These are phyloP conservation scores for Poeciliopsis paucimaculata DNA, from an alignment of 2,797 vertebrate species.

Conservation along the genomic window DNA sequence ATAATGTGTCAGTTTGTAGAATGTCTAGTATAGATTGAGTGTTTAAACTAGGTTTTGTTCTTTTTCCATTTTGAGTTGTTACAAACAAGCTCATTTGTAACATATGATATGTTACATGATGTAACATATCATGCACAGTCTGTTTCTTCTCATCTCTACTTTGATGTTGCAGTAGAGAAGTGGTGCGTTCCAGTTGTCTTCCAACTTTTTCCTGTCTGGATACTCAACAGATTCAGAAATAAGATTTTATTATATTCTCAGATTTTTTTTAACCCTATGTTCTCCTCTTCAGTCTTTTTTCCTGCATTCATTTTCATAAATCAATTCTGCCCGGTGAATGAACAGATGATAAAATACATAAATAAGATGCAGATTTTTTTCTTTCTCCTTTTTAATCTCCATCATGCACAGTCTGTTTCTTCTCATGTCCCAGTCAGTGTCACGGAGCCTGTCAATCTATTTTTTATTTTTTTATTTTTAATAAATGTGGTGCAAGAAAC, in stretches of 20 bases:
- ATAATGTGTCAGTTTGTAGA: not conserved
- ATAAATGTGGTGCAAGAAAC: not conserved
- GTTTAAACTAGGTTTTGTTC: not conserved
- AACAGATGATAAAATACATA: not conserved
- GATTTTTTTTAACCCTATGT: not conserved
- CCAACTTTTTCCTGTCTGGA: not conserved
- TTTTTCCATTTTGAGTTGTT: not conserved
- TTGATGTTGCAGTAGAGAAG: not conserved
- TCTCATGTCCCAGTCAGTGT: not conserved
- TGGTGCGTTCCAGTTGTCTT: not conserved
- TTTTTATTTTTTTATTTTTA: not conserved
- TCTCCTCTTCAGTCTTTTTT: not conserved
- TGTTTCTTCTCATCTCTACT: no score
- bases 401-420: not conserved
- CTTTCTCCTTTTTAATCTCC: not conserved
- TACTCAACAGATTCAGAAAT: not conserved
- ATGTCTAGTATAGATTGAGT: not conserved
- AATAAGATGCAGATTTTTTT: not conserved
- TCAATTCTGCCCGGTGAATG: not conserved
- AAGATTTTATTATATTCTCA: not conserved
- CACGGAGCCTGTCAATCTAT: not conserved
- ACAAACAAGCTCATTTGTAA: not conserved
- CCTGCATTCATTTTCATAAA: not conserved
- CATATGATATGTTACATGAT: no score
- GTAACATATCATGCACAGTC: no score